Base-by-base conservation (phyloP, 2,797 vertebrate species). In the Carapus acus region DNA sequence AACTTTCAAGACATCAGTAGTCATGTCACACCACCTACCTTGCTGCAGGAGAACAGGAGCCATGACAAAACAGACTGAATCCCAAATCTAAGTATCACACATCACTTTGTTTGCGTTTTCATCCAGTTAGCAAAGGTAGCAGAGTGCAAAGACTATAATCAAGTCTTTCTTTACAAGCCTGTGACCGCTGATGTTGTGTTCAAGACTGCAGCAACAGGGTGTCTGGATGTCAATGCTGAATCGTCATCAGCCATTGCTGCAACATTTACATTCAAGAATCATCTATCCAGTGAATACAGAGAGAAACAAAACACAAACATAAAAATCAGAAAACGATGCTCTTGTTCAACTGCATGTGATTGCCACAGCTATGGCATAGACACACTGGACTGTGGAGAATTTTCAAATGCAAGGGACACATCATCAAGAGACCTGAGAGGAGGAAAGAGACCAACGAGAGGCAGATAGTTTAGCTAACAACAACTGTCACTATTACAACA, bases 21-120 rank as follows among this genome's bases (percentile, higher is more conserved):
- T 67, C 73, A 19, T 37, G 38, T 75, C 71, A 78, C 69, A 73
- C 66, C 52, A 68, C 62, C 50, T 63, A 50, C 39, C 49, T 44
- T 18, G 27, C 19, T 7, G 15, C 15, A 19, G 27, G 11, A 40
- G 46, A n/a, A 7, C 49, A 2, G n/a, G 34, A 15, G 34, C 14
- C 40, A 34, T 4, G 31, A 17, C 23, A 16, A 43, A 43, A 22
- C 4, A 13, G n/a, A 61, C 40, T 20, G 31, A 6, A 33, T 12
- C 23, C n/a, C 15, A 22, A 43, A 41, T 17, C 16, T 18, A 17
- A 50, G 5, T 11, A 8, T 20, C 16, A 13, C 12, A 18, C 14
- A 36, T 34, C 29, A 36, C 17, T 16, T 19, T 47, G 29, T 19
- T 40, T 36, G 34, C 14, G 7, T 36, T 36, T 36, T 7, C 14